These are phyloP conservation scores for Drosophila demipolita DNA, from an alignment of 2,888 invertebrate genomes.

Conservation along the genomic window DNA sequence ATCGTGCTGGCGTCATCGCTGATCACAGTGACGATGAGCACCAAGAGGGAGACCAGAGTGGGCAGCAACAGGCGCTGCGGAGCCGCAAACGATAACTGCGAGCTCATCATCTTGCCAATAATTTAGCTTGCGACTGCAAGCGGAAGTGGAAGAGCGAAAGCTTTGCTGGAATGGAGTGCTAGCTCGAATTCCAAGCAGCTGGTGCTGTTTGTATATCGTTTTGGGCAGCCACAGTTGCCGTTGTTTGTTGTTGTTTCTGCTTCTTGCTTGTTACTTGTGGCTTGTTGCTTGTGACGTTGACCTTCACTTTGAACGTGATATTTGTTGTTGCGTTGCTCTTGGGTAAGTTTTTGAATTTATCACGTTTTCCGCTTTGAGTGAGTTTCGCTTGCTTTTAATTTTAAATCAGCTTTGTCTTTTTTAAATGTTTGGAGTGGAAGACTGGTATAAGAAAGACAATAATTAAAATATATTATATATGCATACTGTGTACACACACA, in stretches of 20 bases:
- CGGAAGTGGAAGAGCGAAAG: slow-evolving; percentile 8
- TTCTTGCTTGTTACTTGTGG: neutral
- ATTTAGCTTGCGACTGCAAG: slow-evolving; percentile 6
- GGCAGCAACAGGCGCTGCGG: slow-evolving; percentile 46
- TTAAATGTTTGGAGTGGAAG: slow-evolving; percentile 41
- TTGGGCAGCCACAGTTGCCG: slow-evolving; percentile 72
- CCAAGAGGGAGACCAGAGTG: slow-evolving; percentile 48
- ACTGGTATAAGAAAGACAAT: slow-evolving; percentile 15
- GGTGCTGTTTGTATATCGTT: slow-evolving; percentile 27
- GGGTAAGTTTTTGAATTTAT: slow-evolving; percentile 34
- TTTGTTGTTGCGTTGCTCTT: slow-evolving; percentile 41
- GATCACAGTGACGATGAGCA: slow-evolving; percentile 54
- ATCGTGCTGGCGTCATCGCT: slow-evolving; percentile 77
- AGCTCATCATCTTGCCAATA: slow-evolving; percentile 29
- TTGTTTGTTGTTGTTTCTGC: slow-evolving; percentile 29
- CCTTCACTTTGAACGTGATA: slow-evolving; percentile 83
- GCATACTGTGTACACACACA: neutral
- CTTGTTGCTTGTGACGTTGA: slow-evolving; percentile 66
- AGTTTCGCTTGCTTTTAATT: slow-evolving; percentile 53
- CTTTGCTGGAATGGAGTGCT: slow-evolving; percentile 22
- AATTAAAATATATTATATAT: slow-evolving; percentile 10
- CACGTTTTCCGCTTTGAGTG: slow-evolving; percentile 50
- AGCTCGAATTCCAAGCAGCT: slow-evolving; percentile 53
- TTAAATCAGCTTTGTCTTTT: slow-evolving; percentile 43
- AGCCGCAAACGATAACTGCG: slow-evolving; percentile 15